Base-by-base conservation (phyloP, 92 coral and sea anemone species). In the Pocillopora meandrina region DNA sequence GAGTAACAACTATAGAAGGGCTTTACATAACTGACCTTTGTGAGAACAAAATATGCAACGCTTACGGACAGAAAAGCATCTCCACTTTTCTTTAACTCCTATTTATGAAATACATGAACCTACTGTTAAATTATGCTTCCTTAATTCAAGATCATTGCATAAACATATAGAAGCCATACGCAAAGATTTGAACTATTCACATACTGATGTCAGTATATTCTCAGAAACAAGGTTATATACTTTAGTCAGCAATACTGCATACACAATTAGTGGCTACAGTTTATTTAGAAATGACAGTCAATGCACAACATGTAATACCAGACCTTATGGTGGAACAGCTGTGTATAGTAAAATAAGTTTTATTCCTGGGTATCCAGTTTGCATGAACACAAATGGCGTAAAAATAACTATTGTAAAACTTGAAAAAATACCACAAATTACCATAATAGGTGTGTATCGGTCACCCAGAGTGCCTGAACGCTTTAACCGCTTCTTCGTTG, bases 1-100 rank as follows among this genome's bases (percentile, higher is more conserved):
- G 93, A 82, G 93, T 90, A 2, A 90, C 87, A 18, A 67, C 84
- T 1, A n/a, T 72, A 47, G 76, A 72, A 12, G 76, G 76, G 52
- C 23, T 52, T 21, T 52, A 72, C 26, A 75, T 59, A 58, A 13
- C 47, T 23, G 18, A 75, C 34, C 52, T 59, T 49, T 14, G 34
- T 60, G 56, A 76, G 35, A 15, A 33, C 5, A 76, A 76, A 76
- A 58, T 76, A 26, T 76, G 80, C 16, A 31, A 10, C 8, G 80
- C 5, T 31, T 76, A 19, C 26, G 80, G 61, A 58, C 68, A 76
- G 56, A 76, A 42, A 36, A 72, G 76, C 36, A 21, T 52, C 76
- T 52, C 26, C 80, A 12, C 13, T 17, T 62, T 17, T 64, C 77
- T 73, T 34, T 52, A 73, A 52, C 77, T 31, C 47, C 77, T 66